Evolutionary conservation across 2,888 invertebrate species (phyloP).

Genomic region (Acanthosepion esculentum): DNA sequence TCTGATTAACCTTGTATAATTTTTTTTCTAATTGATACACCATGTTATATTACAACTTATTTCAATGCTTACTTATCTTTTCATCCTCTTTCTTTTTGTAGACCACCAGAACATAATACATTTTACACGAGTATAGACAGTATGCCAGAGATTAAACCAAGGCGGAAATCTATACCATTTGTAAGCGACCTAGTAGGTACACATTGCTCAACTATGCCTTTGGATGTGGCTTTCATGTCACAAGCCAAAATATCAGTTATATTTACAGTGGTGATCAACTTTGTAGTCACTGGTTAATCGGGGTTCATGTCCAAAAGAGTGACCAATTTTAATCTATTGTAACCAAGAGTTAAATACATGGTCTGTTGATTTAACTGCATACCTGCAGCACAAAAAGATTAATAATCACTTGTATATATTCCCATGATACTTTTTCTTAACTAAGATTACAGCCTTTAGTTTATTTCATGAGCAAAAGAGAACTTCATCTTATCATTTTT

Average conservation of each 20-base stretch:
- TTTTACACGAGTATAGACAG: slow-evolving; percentile 99
- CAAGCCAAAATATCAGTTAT: background rate
- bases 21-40: too few species aligned
- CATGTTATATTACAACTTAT: too few species aligned
- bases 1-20: too few species aligned
- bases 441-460: too few species aligned
- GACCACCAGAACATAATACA: slow-evolving; percentile 93
- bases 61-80: background rate
- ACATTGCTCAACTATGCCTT: slow-evolving; percentile 33
- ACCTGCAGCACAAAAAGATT: background rate
- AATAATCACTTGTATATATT: background rate
- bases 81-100: slow-evolving; percentile 54
- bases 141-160: slow-evolving; percentile 98
- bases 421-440: too few species aligned
- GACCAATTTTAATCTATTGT: background rate
- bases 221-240: slow-evolving; percentile 20
- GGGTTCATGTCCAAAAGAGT: background rate
- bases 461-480: too few species aligned
- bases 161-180: slow-evolving; percentile 96
- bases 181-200: slow-evolving; percentile 97
- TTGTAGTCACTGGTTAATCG: background rate
- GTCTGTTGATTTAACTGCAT: background rate
- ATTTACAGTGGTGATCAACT: background rate
- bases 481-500: too few species aligned
- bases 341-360: background rate